A percentile compares a stretch with the other conserved stretches of the same genome.
Conservation (phyloP, 1,140 invertebrate genomes). For the Whitmania pigra region DNA sequence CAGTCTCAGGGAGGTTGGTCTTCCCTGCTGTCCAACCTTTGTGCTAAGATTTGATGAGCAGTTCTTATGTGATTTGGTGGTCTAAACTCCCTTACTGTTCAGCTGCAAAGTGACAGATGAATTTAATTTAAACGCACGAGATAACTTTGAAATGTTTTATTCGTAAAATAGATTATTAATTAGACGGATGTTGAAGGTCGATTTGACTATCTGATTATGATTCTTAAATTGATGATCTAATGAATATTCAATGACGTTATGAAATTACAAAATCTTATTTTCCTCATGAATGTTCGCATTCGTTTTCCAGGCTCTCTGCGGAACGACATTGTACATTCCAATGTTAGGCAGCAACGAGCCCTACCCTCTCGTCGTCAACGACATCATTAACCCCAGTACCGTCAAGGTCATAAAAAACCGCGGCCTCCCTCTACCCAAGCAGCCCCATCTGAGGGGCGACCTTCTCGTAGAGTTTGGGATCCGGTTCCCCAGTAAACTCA, state of each 20-base stretch:
- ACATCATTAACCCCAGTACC: slow-evolving; percentile 82
- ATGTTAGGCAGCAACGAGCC: slow-evolving; percentile 74
- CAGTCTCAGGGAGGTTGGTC: slow-evolving; percentile 66
- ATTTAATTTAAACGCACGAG: no score
- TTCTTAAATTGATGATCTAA: no score
- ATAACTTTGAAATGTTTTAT: no score
- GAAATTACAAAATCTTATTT: no score
- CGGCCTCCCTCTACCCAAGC: slow-evolving; percentile 88
- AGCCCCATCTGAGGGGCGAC: slow-evolving; percentile 76
- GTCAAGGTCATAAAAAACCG: slow-evolving; percentile 77
- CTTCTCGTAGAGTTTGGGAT: slow-evolving; percentile 92
- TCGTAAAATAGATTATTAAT: no score
- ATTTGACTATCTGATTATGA: no score
- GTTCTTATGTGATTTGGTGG: neutral
- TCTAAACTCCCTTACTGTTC: no score
- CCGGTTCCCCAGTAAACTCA: slow-evolving; percentile 77
- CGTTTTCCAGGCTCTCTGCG: slow-evolving; percentile 65
- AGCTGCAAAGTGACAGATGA: no score
- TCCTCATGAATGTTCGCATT: neutral
- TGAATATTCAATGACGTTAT: no score
- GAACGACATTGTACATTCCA: slow-evolving; percentile 74
- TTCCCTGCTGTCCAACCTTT: neutral
- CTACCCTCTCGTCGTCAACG: slow-evolving; percentile 67
- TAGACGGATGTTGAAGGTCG: no score
- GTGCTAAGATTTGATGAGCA: neutral